A percentile compares a stretch with the other conserved stretches of the same genome.
Conservation (phyloP, 2,797 vertebrate genomes). For the Tragelaphus eurycerus region DNA sequence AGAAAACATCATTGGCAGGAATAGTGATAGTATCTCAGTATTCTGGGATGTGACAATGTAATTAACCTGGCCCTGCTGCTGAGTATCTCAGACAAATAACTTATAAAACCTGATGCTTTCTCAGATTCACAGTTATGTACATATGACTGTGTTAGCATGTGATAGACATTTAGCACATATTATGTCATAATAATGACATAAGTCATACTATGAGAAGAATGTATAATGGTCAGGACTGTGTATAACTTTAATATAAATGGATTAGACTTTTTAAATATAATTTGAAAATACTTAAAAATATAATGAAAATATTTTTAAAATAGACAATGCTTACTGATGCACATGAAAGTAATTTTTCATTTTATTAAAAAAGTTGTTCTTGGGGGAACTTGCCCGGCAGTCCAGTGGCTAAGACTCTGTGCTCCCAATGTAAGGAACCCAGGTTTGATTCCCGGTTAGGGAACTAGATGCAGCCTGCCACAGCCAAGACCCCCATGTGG, state of each 20-base stretch:
- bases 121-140: not conserved
- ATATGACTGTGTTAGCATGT: not conserved
- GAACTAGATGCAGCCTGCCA: not conserved
- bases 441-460: not conserved
- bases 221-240: not conserved
- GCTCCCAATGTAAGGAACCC: not conserved
- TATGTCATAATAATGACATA: not conserved
- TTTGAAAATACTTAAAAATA: not conserved
- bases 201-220: not conserved
- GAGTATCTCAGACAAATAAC: not conserved
- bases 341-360: not conserved
- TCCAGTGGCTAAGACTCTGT: not conserved
- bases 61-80: not conserved
- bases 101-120: not conserved
- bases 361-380: not conserved
- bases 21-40: not conserved
- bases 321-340: not conserved
- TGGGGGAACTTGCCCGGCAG: not conserved
- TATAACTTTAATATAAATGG: not conserved
- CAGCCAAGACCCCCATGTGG: not conserved
- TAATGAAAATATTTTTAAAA: not conserved
- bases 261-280: not conserved
- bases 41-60: not conserved
- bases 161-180: not conserved
- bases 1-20: not conserved